Evolutionary conservation across 2,113 vertebrate species (phyloP).

Genomic region (Pelobates fuscus): DNA sequence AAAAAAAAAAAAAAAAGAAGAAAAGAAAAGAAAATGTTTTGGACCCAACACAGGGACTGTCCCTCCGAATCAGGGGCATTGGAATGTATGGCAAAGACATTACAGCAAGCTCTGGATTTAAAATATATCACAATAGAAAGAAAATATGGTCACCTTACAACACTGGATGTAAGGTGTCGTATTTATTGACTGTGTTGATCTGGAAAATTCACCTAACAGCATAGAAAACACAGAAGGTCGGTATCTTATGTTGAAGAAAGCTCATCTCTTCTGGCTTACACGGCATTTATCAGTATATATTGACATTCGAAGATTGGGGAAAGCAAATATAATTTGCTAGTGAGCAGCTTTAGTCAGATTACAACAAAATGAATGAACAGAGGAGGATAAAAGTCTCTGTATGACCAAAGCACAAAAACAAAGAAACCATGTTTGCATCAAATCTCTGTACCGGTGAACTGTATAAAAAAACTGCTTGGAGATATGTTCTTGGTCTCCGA

Average conservation of each 20-base stretch:
- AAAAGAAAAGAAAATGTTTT: no score
- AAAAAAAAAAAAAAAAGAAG: no score
- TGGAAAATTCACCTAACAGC: background rate
- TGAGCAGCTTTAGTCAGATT: conserved; percentile 36
- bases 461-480: no score
- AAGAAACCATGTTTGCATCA: background rate
- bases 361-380: conserved; percentile 34
- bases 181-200: background rate
- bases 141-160: no score
- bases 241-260: conserved; percentile 16
- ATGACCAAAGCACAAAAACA: conserved; percentile 18
- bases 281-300: conserved; percentile 28
- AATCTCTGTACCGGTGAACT: no score
- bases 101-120: no score
- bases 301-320: conserved; percentile 40
- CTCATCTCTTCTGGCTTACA: conserved; percentile 12
- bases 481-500: no score
- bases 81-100: no score
- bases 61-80: no score
- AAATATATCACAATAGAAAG: no score
- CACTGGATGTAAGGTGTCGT: no score
- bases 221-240: conserved; percentile 7
- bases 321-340: conserved; percentile 37
- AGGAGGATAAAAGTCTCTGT: conserved; percentile 26
- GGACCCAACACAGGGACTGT: no score